Evolutionary conservation across 2,888 invertebrate genomes (phyloP).

Genomic region (Eilema caniola): DNA sequence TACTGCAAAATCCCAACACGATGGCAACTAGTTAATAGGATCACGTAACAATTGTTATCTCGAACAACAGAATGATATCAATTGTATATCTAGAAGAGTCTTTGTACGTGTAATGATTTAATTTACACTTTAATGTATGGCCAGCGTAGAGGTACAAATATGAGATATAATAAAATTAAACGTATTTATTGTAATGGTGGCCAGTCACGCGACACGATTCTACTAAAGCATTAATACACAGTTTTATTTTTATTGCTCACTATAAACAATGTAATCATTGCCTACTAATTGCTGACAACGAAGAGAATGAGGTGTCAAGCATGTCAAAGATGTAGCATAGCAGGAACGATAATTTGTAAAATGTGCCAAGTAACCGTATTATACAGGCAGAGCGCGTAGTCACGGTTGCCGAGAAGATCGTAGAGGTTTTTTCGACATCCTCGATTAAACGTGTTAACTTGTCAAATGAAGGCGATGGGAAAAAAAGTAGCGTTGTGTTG

Average conservation of each 20-base stretch:
- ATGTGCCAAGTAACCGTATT: slow-evolving; percentile 62
- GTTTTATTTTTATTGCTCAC: slow-evolving; percentile 53
- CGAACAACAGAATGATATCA: not conserved
- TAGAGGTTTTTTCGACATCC: slow-evolving; percentile 70
- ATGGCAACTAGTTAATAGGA: not conserved
- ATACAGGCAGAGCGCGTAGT: slow-evolving; percentile 57
- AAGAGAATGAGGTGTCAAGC: slow-evolving; percentile 47
- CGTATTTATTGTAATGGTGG: slow-evolving; percentile 61
- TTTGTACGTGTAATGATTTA: slow-evolving; percentile 61
- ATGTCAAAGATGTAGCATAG: slow-evolving; percentile 52
- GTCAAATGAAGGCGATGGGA: slow-evolving; percentile 65
- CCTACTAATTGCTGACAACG: slow-evolving; percentile 56
- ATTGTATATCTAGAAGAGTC: slow-evolving; percentile 52
- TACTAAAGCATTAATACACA: slow-evolving; percentile 47
- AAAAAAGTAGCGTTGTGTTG: slow-evolving; percentile 62
- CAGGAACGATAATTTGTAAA: slow-evolving; percentile 56
- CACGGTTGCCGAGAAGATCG: slow-evolving; percentile 57
- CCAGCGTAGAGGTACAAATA: slow-evolving; percentile 52
- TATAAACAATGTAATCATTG: slow-evolving; percentile 57
- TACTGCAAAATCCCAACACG: not conserved
- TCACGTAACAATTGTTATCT: not conserved
- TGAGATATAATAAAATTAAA: slow-evolving; percentile 58
- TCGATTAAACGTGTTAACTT: slow-evolving; percentile 71
- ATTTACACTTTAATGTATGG: slow-evolving; percentile 64
- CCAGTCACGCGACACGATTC: slow-evolving; percentile 56